Percentiles rank a stretch among this genome's conserved stretches.
Conservation (phyloP, 2,888 invertebrate species). For the Melinaea menophilus region DNA sequence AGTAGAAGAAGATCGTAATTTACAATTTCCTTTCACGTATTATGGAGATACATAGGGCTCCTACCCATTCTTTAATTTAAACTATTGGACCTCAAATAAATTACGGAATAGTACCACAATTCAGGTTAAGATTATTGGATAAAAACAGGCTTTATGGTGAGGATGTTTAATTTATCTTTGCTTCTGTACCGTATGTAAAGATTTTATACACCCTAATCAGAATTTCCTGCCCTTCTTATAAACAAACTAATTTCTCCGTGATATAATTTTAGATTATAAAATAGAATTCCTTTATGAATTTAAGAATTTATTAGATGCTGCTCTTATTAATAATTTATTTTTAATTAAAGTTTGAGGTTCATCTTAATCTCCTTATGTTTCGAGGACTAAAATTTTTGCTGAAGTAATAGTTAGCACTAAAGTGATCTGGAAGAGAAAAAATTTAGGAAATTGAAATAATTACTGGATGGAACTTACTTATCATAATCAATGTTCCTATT, state of each 20-base stretch:
- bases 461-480: no score
- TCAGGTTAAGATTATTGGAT: conserved; percentile 10
- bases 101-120: conserved; percentile 4
- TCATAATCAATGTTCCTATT: no score
- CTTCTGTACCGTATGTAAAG: conserved; percentile 25
- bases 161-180: conserved; percentile 29
- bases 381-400: no score
- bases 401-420: neutral
- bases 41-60: conserved; percentile 1
- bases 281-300: no score
- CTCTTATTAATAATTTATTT: no score
- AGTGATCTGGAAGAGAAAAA: neutral
- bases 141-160: conserved; percentile 19
- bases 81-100: conserved; percentile 12
- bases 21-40: conserved; percentile 6
- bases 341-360: no score
- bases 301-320: no score
- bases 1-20: conserved; percentile 1
- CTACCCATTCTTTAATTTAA: conserved; percentile 5
- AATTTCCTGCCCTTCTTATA: conserved; percentile 20
- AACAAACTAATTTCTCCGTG: conserved; percentile 22
- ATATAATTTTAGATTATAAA: no score
- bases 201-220: conserved; percentile 23
- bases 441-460: no score
- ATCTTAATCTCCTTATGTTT: no score